phyloP scores from a whole-genome alignment of 2,888 invertebrate genomes.

The Lasius platythorax region DNA sequence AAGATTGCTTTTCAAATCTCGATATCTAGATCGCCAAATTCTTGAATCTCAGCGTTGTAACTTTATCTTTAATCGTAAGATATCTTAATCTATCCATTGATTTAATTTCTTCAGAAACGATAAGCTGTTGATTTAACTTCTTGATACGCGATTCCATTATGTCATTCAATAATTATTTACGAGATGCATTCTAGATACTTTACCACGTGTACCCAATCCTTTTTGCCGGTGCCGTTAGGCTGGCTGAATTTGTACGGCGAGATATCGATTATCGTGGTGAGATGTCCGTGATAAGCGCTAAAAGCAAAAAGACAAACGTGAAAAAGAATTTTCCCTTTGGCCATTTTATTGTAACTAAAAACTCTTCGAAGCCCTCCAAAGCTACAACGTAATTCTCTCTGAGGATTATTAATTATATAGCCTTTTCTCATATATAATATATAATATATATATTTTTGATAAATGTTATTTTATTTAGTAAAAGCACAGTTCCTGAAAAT shows the following conservation, averaged over 20 bases:
- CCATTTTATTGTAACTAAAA: not conserved
- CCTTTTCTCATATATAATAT: not conserved
- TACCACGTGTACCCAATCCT: slow-evolving; percentile 96
- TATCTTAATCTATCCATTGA: not conserved
- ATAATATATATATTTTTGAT: not conserved
- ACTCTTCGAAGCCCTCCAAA: slow-evolving; percentile 21
- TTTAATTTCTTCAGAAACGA: not conserved
- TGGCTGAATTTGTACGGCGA: slow-evolving; percentile 99
- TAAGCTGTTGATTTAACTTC: not conserved
- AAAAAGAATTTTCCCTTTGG: slow-evolving; percentile 23
- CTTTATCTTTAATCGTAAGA: not conserved
- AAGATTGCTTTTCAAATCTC: not conserved
- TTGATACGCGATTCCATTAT: not conserved
- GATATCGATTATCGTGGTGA: slow-evolving; percentile 97
- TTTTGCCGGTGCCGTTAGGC: slow-evolving; percentile 93
- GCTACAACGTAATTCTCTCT: slow-evolving; percentile 34
- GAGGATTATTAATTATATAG: not conserved
- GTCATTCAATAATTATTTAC: not conserved
- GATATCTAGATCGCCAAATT: not conserved
- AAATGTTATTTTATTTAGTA: not conserved
- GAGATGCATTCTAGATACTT: slow-evolving; percentile 83
- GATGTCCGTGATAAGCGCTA: slow-evolving; percentile 99
- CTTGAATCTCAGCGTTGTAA: not conserved
- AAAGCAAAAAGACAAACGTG: slow-evolving; percentile 72
- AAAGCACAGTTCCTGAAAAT: slow-evolving; percentile 63